Evolutionary conservation across 2,888 invertebrate species (phyloP).

Genomic region (Troides aeacus): DNA sequence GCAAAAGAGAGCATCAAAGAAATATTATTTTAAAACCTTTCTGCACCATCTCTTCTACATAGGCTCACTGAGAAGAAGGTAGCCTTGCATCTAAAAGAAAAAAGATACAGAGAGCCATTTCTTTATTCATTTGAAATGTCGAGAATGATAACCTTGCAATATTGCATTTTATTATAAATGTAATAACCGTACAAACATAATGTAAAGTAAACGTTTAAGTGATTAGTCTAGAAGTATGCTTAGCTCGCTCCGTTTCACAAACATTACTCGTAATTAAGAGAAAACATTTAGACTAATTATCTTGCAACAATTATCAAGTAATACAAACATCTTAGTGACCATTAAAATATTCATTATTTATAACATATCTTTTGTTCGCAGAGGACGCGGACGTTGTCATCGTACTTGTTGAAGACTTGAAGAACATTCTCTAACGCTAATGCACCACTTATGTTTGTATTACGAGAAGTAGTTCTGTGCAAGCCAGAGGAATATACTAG

Average conservation of each 20-base stretch:
- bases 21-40: too few relatives aligned
- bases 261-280: slow-evolving; percentile 4
- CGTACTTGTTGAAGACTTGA: not conserved
- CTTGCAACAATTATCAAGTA: slow-evolving; percentile 11
- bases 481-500: slow-evolving; percentile 12
- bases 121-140: not conserved
- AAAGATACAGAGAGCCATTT: not conserved
- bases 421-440: not conserved
- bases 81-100: not conserved
- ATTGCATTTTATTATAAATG: not conserved
- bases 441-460: not conserved
- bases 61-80: not conserved
- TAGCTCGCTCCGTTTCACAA: slow-evolving; percentile 4
- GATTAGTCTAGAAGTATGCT: slow-evolving; percentile 1
- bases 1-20: too few relatives aligned
- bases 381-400: not conserved
- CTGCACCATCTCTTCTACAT: too few relatives aligned
- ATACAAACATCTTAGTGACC: slow-evolving; percentile 12
- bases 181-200: not conserved
- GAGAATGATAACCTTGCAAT: not conserved
- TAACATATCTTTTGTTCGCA: slow-evolving; percentile 22
- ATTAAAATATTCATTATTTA: slow-evolving; percentile 11
- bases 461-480: not conserved
- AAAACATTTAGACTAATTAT: slow-evolving; percentile 17
- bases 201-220: not conserved